phyloP scores from a whole-genome alignment of 2,797 vertebrate genomes.

The Enteromius viviparus region DNA sequence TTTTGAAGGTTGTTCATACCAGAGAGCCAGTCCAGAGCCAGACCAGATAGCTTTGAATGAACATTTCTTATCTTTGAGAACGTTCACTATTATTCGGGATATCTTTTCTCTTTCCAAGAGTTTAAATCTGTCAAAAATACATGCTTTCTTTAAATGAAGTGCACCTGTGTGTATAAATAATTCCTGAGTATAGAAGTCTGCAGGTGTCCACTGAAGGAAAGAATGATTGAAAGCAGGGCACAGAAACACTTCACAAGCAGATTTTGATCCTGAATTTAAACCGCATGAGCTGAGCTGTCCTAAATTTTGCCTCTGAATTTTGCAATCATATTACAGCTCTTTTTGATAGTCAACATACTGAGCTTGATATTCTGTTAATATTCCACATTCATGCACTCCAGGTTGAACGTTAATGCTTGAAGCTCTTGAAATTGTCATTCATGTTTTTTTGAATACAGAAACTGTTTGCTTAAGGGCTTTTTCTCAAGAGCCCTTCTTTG shows the following conservation, averaged over 20 bases:
- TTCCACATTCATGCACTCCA: not conserved
- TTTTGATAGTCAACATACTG: not conserved
- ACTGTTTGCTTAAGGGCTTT: conserved; percentile 14
- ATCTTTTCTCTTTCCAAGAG: not conserved
- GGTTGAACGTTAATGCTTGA: not conserved
- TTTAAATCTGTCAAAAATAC: not conserved
- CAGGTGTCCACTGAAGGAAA: not conserved
- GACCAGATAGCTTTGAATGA: not conserved
- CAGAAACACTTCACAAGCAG: not conserved
- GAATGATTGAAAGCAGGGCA: not conserved
- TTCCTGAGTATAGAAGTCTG: not conserved
- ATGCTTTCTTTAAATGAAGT: not conserved
- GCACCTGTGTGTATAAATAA: not conserved
- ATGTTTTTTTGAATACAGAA: not conserved
- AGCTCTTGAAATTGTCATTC: not conserved
- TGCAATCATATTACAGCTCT: not conserved
- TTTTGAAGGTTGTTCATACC: not conserved
- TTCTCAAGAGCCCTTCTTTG: conserved; percentile 22
- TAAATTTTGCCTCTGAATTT: not conserved
- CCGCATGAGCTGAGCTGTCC: not conserved
- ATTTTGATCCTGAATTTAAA: not conserved
- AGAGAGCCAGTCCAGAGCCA: not conserved
- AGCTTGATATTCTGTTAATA: not conserved
- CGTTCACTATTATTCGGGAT: not conserved
- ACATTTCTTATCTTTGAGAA: not conserved